phyloP scores from a whole-genome alignment of 2,113 vertebrate genomes.

The Onychorhynchus coronatus region DNA sequence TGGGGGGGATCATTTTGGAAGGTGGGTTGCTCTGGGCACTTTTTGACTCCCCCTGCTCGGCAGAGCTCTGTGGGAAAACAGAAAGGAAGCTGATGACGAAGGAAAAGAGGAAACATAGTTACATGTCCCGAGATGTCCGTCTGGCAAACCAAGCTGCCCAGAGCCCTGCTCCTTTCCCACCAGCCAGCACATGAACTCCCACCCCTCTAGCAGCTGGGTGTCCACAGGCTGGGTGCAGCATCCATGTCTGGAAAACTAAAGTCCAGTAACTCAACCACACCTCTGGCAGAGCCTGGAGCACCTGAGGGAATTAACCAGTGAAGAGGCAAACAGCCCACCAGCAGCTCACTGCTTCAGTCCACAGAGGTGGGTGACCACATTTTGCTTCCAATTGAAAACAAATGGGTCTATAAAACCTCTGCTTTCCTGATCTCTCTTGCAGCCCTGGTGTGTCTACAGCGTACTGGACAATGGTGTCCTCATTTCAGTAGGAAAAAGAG shows the following conservation, averaged over 20 bases:
- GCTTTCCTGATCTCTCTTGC: neutral
- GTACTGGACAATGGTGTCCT: neutral
- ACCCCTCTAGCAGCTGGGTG: neutral
- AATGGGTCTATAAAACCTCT: neutral
- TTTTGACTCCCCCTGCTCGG: constrained; percentile 89
- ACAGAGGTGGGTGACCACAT: neutral
- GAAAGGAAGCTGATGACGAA: neutral
- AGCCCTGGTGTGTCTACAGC: neutral
- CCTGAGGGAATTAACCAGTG: fast-evolving
- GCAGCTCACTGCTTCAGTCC: neutral
- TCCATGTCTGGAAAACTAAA: neutral
- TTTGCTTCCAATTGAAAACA: neutral
- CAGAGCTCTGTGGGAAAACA: constrained; percentile 81
- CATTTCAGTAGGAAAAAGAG: neutral
- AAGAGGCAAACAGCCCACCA: fast-evolving
- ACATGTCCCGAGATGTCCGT: fast-evolving
- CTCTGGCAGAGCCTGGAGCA: neutral
- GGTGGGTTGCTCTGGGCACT: constrained; percentile 81
- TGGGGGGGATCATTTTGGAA: constrained; percentile 92
- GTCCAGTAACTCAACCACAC: fast-evolving
- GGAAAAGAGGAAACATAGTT: neutral
- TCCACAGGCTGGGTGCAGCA: neutral
- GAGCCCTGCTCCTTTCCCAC: neutral
- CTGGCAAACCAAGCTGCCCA: fast-evolving
- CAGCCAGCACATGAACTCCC: neutral